Conservation (phyloP, 2,113 vertebrate genomes). For the Aix galericulata region DNA sequence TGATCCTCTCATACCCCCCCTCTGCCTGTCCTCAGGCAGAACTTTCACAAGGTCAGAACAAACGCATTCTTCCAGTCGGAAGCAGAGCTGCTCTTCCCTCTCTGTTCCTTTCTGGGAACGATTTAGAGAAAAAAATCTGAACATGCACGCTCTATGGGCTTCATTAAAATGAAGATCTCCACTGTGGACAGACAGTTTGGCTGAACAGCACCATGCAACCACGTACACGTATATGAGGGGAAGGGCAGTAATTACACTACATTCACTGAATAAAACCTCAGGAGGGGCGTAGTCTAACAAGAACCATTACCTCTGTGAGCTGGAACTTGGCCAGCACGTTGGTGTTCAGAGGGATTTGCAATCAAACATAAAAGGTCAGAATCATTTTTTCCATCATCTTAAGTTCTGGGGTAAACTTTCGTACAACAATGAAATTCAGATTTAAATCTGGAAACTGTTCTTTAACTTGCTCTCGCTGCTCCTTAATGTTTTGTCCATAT, state of each 20-base stretch:
- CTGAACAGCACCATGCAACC: not conserved
- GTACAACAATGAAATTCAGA: slow-evolving; percentile 12
- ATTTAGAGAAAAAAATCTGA: not conserved
- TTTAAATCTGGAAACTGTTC: not conserved
- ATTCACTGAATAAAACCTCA: not conserved
- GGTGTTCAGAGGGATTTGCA: slow-evolving; percentile 26
- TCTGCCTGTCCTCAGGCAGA: not conserved
- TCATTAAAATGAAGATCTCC: not conserved
- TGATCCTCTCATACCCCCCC: not conserved
- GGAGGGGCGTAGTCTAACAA: not conserved
- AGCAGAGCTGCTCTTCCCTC: not conserved
- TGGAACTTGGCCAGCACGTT: slow-evolving; percentile 14
- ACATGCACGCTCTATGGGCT: not conserved
- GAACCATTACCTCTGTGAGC: slow-evolving; percentile 10
- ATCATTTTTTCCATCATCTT: slow-evolving; percentile 35
- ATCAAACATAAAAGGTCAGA: not conserved
- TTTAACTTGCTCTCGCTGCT: not conserved
- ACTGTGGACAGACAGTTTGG: not conserved
- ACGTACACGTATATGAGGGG: not conserved
- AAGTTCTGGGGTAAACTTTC: slow-evolving; percentile 13
- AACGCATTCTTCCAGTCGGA: not conserved
- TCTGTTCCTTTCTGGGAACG: not conserved
- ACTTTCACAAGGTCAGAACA: not conserved
- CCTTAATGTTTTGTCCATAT: not conserved
- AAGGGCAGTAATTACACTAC: not conserved